These are phyloP conservation scores for Drosophila athabasca DNA, from an alignment of 1,140 invertebrate species.

Conservation along the genomic window DNA sequence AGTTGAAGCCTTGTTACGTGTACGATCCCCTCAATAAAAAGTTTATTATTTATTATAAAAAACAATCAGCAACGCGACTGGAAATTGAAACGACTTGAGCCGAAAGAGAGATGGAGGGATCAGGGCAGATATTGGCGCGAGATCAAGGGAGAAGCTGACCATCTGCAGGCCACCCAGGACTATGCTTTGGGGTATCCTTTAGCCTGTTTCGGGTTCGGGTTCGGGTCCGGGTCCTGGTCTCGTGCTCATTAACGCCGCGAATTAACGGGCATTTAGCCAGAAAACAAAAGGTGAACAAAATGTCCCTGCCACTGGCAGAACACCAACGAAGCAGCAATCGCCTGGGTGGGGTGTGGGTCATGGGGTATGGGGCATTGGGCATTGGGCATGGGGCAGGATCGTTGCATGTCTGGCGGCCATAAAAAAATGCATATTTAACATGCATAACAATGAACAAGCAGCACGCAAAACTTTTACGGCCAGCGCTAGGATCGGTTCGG, in stretches of 20 bases:
- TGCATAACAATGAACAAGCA: slow-evolving; percentile 76
- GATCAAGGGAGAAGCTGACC: not conserved
- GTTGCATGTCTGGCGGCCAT: slow-evolving; percentile 68
- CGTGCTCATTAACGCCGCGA: slow-evolving; percentile 69
- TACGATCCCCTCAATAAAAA: slow-evolving; percentile 12
- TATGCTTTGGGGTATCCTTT: not conserved
- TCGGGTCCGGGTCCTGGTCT: slow-evolving; percentile 1
- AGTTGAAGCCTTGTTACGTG: not conserved
- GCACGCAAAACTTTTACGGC: slow-evolving; percentile 63
- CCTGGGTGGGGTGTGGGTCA: too few relatives aligned
- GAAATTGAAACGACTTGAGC: slow-evolving; percentile 24
- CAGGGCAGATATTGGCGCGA: not conserved
- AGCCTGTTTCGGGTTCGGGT: too few relatives aligned
- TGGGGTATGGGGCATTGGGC: not conserved
- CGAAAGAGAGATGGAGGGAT: too few relatives aligned
- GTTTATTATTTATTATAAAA: slow-evolving; percentile 40
- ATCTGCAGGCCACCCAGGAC: slow-evolving; percentile 50
- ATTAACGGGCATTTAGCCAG: slow-evolving; percentile 72
- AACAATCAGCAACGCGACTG: slow-evolving; percentile 37
- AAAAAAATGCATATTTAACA: slow-evolving; percentile 76
- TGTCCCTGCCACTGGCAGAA: slow-evolving; percentile 9
- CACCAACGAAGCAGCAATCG: slow-evolving; percentile 27
- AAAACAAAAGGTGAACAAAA: slow-evolving; percentile 45
- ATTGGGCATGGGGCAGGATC: too few relatives aligned
- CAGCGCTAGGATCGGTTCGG: slow-evolving; percentile 36